Evolutionary conservation across 2,888 invertebrate genomes (phyloP).

Genomic region (Actias luna): DNA sequence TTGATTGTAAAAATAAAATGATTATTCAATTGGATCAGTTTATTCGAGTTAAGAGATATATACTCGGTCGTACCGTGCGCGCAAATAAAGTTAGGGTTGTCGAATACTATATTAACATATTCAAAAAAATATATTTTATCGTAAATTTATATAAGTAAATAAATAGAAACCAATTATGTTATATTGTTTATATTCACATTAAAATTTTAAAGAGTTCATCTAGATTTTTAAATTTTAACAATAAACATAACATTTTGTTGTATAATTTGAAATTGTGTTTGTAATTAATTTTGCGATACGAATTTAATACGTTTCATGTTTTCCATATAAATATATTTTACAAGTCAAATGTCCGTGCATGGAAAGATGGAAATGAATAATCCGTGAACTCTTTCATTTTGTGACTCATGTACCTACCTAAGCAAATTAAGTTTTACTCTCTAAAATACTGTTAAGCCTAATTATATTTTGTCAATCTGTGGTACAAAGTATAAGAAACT

Average conservation of each 20-base stretch:
- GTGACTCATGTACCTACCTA: no score
- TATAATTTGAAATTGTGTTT: background rate
- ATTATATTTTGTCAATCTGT: background rate
- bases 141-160: background rate
- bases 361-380: no score
- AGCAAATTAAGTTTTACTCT: background rate
- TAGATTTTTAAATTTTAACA: background rate
- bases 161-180: background rate
- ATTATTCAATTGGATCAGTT: conserved; percentile 55
- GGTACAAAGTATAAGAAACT: background rate
- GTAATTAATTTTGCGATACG: background rate
- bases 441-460: background rate
- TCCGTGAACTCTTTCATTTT: no score
- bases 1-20: conserved; percentile 41
- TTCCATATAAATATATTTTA: background rate
- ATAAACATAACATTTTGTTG: background rate
- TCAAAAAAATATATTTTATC: background rate
- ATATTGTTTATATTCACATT: background rate
- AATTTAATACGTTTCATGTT: background rate
- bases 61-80: background rate
- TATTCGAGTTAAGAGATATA: conserved; percentile 19
- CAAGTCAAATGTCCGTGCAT: background rate
- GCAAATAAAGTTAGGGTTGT: background rate
- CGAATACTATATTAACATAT: background rate
- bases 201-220: background rate